A percentile compares a stretch with the other conserved stretches of the same genome.
phyloP scores from a whole-genome alignment of 1,140 invertebrate genomes.

The Drosophila micromelanica region DNA sequence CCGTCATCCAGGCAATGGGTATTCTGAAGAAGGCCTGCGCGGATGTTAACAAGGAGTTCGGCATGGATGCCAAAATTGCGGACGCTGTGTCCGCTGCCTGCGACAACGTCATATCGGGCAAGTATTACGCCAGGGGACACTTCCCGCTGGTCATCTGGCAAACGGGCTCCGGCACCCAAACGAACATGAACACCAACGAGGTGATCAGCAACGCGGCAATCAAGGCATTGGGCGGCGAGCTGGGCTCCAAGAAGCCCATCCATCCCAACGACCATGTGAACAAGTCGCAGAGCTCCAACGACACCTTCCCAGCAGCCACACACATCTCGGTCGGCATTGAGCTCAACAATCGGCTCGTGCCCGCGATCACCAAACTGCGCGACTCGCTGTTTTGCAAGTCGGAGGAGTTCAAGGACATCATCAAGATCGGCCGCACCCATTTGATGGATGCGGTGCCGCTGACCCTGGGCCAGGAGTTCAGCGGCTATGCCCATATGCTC shows the following conservation, averaged over 20 bases:
- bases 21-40: conserved; percentile 99
- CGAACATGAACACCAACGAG: conserved; percentile 99
- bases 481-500: conserved; percentile 95
- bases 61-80: conserved; percentile 94
- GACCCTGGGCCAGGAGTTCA: conserved; percentile 99
- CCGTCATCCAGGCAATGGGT: conserved; percentile 97
- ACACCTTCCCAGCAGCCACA: conserved; percentile 99
- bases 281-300: conserved; percentile 99
- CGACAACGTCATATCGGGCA: conserved; percentile 97
- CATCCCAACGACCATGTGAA: conserved; percentile 99
- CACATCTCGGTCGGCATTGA: conserved; percentile 98
- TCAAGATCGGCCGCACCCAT: conserved; percentile 96
- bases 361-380: conserved; percentile 90
- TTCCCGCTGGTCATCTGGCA: conserved; percentile 99
- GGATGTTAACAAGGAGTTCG: conserved; percentile 96
- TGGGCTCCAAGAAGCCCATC: conserved; percentile 97
- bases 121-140: conserved; percentile 94
- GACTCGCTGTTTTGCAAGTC: conserved; percentile 91
- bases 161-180: conserved; percentile 99
- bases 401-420: conserved; percentile 94
- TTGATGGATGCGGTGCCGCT: conserved; percentile 98
- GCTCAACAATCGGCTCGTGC: conserved; percentile 92
- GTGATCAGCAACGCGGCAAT: conserved; percentile 98
- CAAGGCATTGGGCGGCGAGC: conserved; percentile 94
- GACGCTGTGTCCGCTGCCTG: conserved; percentile 95